Evolutionary conservation across 2,888 invertebrate species (phyloP).

Genomic region (Thelaira solivaga): DNA sequence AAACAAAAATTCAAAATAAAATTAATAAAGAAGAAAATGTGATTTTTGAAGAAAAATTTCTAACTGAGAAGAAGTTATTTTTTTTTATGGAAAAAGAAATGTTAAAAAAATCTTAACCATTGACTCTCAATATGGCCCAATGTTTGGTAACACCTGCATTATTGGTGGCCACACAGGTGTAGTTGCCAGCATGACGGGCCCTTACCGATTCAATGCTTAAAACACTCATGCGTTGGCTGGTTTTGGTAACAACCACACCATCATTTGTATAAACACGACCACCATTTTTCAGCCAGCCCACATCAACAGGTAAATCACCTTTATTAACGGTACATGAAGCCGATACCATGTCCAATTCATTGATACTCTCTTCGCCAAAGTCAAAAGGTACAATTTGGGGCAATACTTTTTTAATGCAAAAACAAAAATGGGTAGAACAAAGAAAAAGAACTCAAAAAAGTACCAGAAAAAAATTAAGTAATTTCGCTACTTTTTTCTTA

Average conservation of each 20-base stretch:
- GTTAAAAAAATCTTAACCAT: constrained; percentile 77
- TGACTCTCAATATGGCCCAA: constrained; percentile 80
- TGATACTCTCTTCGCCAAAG: constrained; percentile 83
- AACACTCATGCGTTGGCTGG: constrained; percentile 81
- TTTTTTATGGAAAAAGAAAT: neutral
- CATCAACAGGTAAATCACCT: constrained; percentile 87
- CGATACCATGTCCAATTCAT: constrained; percentile 84
- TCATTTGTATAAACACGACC: constrained; percentile 77
- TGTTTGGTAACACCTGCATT: constrained; percentile 80
- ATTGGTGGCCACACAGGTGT: constrained; percentile 81
- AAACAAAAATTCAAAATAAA: constrained; percentile 25
- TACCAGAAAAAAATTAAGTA: neutral
- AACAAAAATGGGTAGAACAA: neutral
- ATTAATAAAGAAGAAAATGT: constrained; percentile 3
- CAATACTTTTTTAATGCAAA: constrained; percentile 78
- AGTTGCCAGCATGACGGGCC: constrained; percentile 81
- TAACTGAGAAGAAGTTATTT: no score
- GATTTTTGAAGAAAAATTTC: neutral
- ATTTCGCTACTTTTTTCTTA: constrained; percentile 4
- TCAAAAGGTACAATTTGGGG: constrained; percentile 85
- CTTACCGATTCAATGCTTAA: constrained; percentile 81
- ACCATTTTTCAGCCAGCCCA: constrained; percentile 83
- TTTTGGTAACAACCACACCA: constrained; percentile 79
- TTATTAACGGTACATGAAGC: constrained; percentile 85
- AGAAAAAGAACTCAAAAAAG: neutral